Base-by-base conservation (phyloP, 1,140 invertebrate genomes). In the Tribolium castaneum region DNA sequence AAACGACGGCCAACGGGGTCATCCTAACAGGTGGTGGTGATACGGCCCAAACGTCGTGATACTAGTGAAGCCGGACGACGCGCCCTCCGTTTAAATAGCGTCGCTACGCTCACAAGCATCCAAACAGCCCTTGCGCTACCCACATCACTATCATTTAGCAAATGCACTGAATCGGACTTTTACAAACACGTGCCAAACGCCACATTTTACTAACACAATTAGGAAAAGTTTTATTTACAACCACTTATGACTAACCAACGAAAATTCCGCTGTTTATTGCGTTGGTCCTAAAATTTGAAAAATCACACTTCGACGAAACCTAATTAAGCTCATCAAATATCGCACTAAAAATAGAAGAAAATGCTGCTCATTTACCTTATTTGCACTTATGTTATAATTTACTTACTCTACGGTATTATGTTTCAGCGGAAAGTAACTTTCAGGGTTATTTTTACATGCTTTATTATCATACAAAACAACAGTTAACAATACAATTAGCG, bases 41-140 rank as follows among this genome's bases (percentile, higher is more conserved):
- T 52, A 54, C 71, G 71, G 45, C 19, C 49, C 45, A 14, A 73
- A 73, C 71, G 71, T 72, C 70, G 49, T 45, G 70, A 72, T 22
- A 35, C 71, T 73, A 54, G 71, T 54, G 52, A 73, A 52, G 71
- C 71, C 52, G 49, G 6, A 14, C 25, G 49, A 54, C 49, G 71
- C 71, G 71, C 71, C 71, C 71, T 73, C 71, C 49, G 71, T 73
- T 73, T 73, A 73, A 73, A 73, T 73, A 73, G 71, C 71, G 71
- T 73, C 71, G 71, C 71, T 49, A 34, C 71, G 71, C 49, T 19
- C 7, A 72, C 70, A 10, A 19, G 70, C 50, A 51, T 72, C 70
- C 45, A 30, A 51, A 72, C 70, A 73, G 71, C 71, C 71, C 71
- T 73, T 73, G 71, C 71, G 71, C 71, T 73, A 73, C 49, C 59